phyloP scores from a whole-genome alignment of 2,113 vertebrate genomes.

The Cariama cristata region DNA sequence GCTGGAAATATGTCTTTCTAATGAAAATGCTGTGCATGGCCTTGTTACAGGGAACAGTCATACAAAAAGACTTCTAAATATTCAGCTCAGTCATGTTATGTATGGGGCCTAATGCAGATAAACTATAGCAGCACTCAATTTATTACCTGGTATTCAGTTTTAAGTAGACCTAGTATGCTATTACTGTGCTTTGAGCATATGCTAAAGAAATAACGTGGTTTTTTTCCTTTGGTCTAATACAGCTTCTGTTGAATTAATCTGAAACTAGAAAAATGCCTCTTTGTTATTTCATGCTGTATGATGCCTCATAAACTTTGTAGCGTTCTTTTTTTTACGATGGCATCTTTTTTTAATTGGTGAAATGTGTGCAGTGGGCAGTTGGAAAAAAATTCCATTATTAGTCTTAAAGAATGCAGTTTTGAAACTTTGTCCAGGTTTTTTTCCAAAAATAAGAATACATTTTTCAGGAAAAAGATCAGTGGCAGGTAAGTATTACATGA shows the following conservation, averaged over 20 bases:
- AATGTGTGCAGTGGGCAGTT: neutral
- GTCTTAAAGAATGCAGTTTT: neutral
- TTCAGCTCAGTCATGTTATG: neutral
- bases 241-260: neutral
- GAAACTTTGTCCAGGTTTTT: neutral
- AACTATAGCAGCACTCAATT: neutral
- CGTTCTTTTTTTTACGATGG: neutral
- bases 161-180: neutral
- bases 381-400: neutral
- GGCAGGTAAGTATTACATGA: neutral
- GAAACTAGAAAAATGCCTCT: neutral
- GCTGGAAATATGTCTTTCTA: neutral
- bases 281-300: neutral
- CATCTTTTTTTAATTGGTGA: neutral
- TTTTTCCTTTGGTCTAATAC: neutral
- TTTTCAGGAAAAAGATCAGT: neutral
- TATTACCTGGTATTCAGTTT: neutral
- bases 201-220: neutral
- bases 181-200: neutral
- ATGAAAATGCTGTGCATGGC: neutral
- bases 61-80: neutral
- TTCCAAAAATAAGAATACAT: neutral
- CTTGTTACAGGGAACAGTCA: neutral
- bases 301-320: neutral
- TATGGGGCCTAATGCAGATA: neutral